A percentile compares a stretch with the other conserved stretches of the same genome.
These are phyloP conservation scores for Lithophane semibrunnea DNA, from an alignment of 2,888 invertebrate genomes.

Conservation along the genomic window DNA sequence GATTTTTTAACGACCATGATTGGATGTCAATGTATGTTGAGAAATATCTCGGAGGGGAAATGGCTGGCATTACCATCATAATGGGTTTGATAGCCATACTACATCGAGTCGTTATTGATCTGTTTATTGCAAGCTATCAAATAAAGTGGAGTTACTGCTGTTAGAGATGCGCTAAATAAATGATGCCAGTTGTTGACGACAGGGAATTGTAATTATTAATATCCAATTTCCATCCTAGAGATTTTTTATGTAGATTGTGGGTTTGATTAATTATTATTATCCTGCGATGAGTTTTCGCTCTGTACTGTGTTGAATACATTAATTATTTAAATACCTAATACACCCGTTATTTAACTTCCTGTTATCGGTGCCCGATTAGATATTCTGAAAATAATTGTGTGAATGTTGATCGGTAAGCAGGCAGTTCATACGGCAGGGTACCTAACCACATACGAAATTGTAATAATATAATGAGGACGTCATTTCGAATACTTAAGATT, in stretches of 20 bases:
- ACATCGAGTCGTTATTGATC: constrained; percentile 68
- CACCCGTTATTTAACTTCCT: constrained; percentile 15
- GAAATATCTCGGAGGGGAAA: constrained; percentile 44
- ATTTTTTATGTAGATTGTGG: not conserved
- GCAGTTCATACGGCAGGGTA: not conserved
- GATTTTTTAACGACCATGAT: constrained; percentile 41
- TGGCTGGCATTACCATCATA: constrained; percentile 36
- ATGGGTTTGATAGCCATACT: constrained; percentile 55
- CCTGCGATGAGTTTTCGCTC: not conserved
- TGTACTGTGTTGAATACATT: constrained; percentile 9
- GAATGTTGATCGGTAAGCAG: not conserved
- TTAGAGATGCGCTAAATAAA: constrained; percentile 43
- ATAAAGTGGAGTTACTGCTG: constrained; percentile 50
- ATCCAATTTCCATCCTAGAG: not conserved
- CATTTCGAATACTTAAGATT: not conserved
- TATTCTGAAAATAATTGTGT: constrained; percentile 20
- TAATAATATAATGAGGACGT: not conserved
- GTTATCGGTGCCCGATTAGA: constrained; percentile 20
- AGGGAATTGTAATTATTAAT: not conserved
- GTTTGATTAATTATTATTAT: constrained; percentile 9
- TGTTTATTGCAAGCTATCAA: constrained; percentile 66
- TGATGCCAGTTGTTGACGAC: constrained; percentile 22
- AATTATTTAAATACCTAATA: constrained; percentile 6
- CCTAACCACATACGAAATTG: not conserved
- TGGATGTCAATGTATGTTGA: constrained; percentile 33